Conservation (phyloP, 2,888 invertebrate species). For the Polyploca ridens region DNA sequence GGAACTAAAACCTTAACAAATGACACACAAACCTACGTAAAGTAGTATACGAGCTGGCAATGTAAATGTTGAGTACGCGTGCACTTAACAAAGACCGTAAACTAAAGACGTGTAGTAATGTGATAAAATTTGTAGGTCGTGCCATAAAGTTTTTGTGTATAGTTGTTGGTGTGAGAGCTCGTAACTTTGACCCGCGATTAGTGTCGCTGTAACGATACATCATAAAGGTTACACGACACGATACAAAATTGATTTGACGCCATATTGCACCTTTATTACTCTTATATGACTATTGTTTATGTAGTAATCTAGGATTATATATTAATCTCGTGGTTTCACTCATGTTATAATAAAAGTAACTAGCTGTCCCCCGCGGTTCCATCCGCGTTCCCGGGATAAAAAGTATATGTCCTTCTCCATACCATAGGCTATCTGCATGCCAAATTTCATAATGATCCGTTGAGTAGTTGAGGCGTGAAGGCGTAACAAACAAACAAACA, state of each 20-base stretch:
- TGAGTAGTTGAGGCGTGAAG: too few relatives aligned
- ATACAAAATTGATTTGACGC: neutral
- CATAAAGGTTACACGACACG: neutral
- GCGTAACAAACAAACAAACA: too few relatives aligned
- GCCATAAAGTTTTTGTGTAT: conserved; percentile 27
- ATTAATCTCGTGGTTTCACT: too few relatives aligned
- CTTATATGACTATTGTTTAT: neutral
- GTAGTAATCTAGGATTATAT: too few relatives aligned
- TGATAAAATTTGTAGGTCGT: conserved; percentile 40
- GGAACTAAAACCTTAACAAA: neutral
- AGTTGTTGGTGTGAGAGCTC: conserved; percentile 11
- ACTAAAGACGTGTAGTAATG: conserved; percentile 27
- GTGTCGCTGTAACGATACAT: neutral
- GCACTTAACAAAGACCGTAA: conserved; percentile 14
- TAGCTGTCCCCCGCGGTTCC: too few relatives aligned
- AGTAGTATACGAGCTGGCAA: neutral
- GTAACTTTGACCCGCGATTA: conserved; percentile 1
- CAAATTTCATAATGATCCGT: too few relatives aligned
- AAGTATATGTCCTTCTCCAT: too few relatives aligned
- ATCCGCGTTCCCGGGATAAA: too few relatives aligned
- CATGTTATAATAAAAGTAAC: too few relatives aligned
- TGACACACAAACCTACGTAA: neutral
- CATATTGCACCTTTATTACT: neutral
- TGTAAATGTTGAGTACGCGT: neutral
- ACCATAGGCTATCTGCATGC: too few relatives aligned